Base-by-base conservation (phyloP, 2,888 invertebrate genomes). In the Zygothrica quintamaculata region DNA sequence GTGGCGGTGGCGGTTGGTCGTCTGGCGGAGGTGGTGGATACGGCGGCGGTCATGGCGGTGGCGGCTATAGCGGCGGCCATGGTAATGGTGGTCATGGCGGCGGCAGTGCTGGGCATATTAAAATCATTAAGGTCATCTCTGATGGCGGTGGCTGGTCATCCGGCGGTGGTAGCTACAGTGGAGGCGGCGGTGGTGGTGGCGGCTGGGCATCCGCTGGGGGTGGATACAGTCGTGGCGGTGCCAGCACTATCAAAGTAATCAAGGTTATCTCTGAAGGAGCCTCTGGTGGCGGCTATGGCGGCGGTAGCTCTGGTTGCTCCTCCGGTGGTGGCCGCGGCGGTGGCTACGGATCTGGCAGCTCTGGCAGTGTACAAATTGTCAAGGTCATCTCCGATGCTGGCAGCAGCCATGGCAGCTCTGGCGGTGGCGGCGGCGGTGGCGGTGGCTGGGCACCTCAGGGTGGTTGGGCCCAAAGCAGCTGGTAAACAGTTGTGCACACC, bases 381-480 rank as follows among this genome's bases (percentile, higher is more conserved):
- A 72, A 72, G 43, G 51, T 72, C 48, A 62, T 65, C 55, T 65
- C 71, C 12, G 58, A 67, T 18, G 60, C 43, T 4, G 55, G 59
- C 36, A 7, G 39, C 15, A 47, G 52, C 42, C 29, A 29, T 29
- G 58, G 61, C 4, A n/a, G n/a, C n/a, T n/a, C n/a, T n/a, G 55
- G 66, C 11, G 53, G 69, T 15, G 57, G 68, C 16, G 52, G 58
- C 13, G 55, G 67, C 39, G 48, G 65, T 8, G 58, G 51, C 9
- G 74, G 73, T 13, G 73, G 73, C 48, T 81, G 78, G 78, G 73
- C 78, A 8, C 81, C 81, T 3, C 66, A 65, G 31, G 81, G 78
- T 6, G 79, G 79, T 13, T 79, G 79, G 79, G 70, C 78, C 16
- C 43, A 55, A 2, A 53, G 79, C 56, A 62, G 79, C 61, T 80